Base-by-base conservation (phyloP, 2,888 invertebrate genomes). In the Resseliella maxima region DNA sequence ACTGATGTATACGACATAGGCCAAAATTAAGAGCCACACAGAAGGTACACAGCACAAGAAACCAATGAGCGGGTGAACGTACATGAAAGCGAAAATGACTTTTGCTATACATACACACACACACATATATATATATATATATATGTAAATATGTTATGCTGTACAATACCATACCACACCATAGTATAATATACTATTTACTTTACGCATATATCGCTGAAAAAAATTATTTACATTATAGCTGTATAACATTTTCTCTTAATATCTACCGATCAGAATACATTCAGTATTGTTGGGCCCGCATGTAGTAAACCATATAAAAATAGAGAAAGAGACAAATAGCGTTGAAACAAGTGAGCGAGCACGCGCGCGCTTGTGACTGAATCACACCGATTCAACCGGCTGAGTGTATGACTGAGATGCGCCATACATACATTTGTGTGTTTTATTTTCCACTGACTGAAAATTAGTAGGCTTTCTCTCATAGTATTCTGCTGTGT, bases 81-180 rank as follows among this genome's bases (percentile, higher is more conserved):
- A 72, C 72, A 72, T 72, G 72, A 72, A 72, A 72, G 72, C 72
- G 72, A 72, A 72, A 72, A 72, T 72, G 12, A 72, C 31, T 72
- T 15, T 12, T 72, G 72, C n/a, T 72, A 27, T 72, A 31, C 15
- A 27, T 35, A 72, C 31, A 31, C 31, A 31, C 15, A 27, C 72
- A 72, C 31, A 31, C 31, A 31, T 72, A 12, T 15, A 31, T 31
- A 35, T n/a, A 6, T 18, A 18, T 50, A 50, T 50, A 50, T 6
- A n/a, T 24, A 59, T 72, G 1, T 18, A 12, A 18, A 2, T 50
- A 50, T 50, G 15, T 18, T 18, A 50, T 50, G 8, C 46, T 50
- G 8, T 50, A 50, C 46, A 18, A n/a, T n/a, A n/a, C n/a, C 46
- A 50, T 50, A 5, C 12, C 12, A 5, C 41, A 41, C 41, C 12